phyloP scores from a whole-genome alignment of 2,888 invertebrate species.

The Saturnia pavonia region DNA sequence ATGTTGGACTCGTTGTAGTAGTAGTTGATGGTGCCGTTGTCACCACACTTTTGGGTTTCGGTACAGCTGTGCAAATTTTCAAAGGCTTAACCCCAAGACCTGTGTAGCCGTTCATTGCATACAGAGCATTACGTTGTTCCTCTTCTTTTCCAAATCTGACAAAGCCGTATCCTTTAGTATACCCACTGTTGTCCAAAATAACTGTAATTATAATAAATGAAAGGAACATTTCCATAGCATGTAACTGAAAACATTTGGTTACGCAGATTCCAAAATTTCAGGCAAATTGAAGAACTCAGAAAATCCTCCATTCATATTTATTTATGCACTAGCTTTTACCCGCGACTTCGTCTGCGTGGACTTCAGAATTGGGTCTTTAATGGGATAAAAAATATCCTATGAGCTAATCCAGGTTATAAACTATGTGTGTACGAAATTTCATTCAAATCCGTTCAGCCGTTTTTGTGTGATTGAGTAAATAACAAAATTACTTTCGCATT shows the following conservation, averaged over 20 bases:
- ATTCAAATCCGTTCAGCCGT: too few species aligned
- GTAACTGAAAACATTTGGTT: neutral
- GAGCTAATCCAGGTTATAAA: too few species aligned
- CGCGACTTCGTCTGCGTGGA: too few species aligned
- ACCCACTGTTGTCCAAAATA: conserved; percentile 93
- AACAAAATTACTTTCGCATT: too few species aligned
- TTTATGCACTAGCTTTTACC: too few species aligned
- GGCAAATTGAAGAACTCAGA: too few species aligned
- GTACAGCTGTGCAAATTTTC: conserved; percentile 96
- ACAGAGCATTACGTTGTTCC: conserved; percentile 95
- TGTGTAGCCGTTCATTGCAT: conserved; percentile 95
- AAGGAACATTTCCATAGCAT: neutral
- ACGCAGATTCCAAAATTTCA: neutral
- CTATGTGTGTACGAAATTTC: too few species aligned
- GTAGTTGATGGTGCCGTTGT: conserved; percentile 42
- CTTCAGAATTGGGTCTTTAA: too few species aligned
- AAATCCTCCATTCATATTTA: too few species aligned
- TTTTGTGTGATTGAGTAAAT: too few species aligned
- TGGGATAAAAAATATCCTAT: too few species aligned
- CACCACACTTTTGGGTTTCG: conserved; percentile 86
- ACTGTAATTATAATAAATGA: conserved; percentile 79
- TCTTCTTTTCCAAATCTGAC: conserved; percentile 96
- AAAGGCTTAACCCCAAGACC: conserved; percentile 94
- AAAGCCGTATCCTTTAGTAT: conserved; percentile 97
- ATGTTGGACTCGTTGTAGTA: conserved; percentile 53